Base-by-base conservation (phyloP, 1,140 invertebrate genomes). In the Thereuonema tuberculata region DNA sequence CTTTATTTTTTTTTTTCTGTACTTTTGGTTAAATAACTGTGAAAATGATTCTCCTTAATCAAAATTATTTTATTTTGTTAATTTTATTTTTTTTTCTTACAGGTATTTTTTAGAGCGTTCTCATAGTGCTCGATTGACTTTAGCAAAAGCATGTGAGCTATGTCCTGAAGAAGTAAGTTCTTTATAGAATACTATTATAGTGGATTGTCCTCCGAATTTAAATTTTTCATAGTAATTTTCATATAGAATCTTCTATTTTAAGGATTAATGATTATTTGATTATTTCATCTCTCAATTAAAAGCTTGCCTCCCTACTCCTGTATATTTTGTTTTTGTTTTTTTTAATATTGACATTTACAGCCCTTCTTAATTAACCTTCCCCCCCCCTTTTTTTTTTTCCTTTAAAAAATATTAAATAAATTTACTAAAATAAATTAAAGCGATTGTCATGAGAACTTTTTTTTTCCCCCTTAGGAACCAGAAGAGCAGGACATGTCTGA, bases 91-190 rank as follows among this genome's bases (percentile, higher is more conserved):
- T 9, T 43, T 43, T 9, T 43, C 9, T 64, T 63, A 2, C 58
- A 74, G 72, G 5, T 98, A 95, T 70, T 93, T 91, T 75, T 74
- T 98, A 47, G 93, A 97, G 71, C 79, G 93, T 58, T 95, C 91
- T 58, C 90, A 90, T 66, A 94, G 90, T 64, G 94, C 93, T 0
- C 82, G 88, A 58, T 86, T 91, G 68, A 94, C 88, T 0, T 77
- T 96, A 43, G 85, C 92, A 63, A 82, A 84, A 69, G 89, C 90
- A 1, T 81, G 81, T 58, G 86, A 89, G 69, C 74, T 93, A 1
- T 86, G 86, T 67, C 86, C 87, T 2, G 85, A 89, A 64, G 84
- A 85, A 65, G 86, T 87, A 70, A 74, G 68, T 67, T 50, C 31
- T 37, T 37, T 9, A 37, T 37, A 37, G 31, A 37, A 37, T 5